A percentile compares a stretch with the other conserved stretches of the same genome.
phyloP scores from a whole-genome alignment of 2,113 vertebrate genomes.

The Pyxicephalus adspersus region DNA sequence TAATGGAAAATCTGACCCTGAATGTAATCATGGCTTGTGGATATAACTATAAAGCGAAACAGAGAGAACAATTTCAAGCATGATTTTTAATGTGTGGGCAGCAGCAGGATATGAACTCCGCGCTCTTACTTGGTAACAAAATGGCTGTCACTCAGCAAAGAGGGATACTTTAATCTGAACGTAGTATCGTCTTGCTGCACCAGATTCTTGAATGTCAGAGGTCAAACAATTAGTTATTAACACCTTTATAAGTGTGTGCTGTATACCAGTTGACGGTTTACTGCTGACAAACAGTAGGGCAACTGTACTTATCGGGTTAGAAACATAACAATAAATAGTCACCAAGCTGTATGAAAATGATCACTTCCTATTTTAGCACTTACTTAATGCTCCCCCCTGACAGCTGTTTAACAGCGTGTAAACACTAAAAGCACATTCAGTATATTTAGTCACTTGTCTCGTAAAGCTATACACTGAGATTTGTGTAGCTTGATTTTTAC shows the following conservation, averaged over 20 bases:
- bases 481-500: too few species aligned
- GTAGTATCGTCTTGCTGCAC: slow-evolving; percentile 16
- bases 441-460: slow-evolving; percentile 7
- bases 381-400: slow-evolving; percentile 56
- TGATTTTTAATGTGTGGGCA: too few species aligned
- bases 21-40: too few species aligned
- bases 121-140: slow-evolving; percentile 12
- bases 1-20: too few species aligned
- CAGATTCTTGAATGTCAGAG: slow-evolving; percentile 55
- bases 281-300: slow-evolving; percentile 26
- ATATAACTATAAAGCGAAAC: too few species aligned
- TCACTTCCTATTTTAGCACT: slow-evolving; percentile 50
- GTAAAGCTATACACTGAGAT: too few species aligned
- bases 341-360: slow-evolving; percentile 36
- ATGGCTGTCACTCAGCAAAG: slow-evolving; percentile 8
- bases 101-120: neutral
- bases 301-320: slow-evolving; percentile 5
- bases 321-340: slow-evolving; percentile 32
- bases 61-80: too few species aligned
- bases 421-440: slow-evolving; percentile 18
- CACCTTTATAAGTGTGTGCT: slow-evolving; percentile 37
- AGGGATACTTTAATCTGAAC: slow-evolving; percentile 24
- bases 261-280: slow-evolving; percentile 27
- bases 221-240: slow-evolving; percentile 52
- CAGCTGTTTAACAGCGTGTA: slow-evolving; percentile 60